Base-by-base conservation (phyloP, 2,888 invertebrate species). In the Odontocerum albicorne region DNA sequence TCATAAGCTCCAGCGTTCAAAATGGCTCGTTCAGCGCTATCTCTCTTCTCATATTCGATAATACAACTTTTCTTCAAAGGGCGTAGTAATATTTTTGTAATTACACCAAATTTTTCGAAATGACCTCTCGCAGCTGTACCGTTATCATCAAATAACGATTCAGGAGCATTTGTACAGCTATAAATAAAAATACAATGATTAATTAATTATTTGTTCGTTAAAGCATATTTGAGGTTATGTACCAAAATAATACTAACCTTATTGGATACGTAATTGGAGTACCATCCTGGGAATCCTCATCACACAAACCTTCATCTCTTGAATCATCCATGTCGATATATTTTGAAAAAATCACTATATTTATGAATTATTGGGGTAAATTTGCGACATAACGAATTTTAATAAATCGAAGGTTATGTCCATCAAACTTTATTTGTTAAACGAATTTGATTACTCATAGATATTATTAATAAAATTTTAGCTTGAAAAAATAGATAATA, bases 21-120 rank as follows among this genome's bases (percentile, higher is more conserved):
- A 15, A 82, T 71, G 0, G 87, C 88, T 21, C 72, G 70, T 45
- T 79, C 78, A 1, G 82, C 84, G 42, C 81, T 77, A 19, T 73
- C 76, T 45, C 81, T 79, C 31, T 74, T 81, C 33, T 81, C 79
- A 72, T 88, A 92, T 64, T 86, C 86, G 6, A 91, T 79, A 0
- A 83, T 81, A 61, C 90, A 89, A 62, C 79, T 78, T 53, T 79
- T 77, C 44, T 83, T 82, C 54, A 81, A 84, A 0, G 84, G 83
- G 44, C 83, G 80, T 46, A 88, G 72, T 31, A 81, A 78, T 44
- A 91, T 82, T 59, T 82, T 81, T 10, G 79, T 78, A 2, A 90
- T 81, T 33, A 75, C 78, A 0, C 92, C 92, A 73, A 85, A 92
- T 65, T 84, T 82, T 15, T 81, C 75, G 58, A 89, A 89, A 67